Percentiles rank a stretch among this genome's conserved stretches.
Conservation (phyloP, 2,113 vertebrate species). For the Alectura lathami region DNA sequence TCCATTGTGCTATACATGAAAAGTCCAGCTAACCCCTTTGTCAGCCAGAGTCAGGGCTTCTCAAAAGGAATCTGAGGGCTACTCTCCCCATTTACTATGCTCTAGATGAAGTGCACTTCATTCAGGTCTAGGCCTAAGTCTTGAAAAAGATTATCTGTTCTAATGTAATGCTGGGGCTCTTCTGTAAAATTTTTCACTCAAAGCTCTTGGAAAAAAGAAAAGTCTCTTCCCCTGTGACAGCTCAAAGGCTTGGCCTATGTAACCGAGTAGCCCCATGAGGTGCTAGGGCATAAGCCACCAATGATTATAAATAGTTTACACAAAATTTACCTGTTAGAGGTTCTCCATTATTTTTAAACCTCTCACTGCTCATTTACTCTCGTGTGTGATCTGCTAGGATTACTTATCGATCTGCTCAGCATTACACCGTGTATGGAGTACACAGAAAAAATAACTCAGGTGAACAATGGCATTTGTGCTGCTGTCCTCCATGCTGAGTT, state of each 20-base stretch:
- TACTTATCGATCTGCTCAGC: neutral
- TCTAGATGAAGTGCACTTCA: neutral
- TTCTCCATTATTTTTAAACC: neutral
- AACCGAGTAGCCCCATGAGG: neutral
- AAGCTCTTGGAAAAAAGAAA: neutral
- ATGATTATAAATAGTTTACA: neutral
- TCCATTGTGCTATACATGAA: neutral
- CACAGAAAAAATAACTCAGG: neutral
- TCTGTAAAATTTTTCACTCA: neutral
- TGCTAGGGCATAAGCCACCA: neutral
- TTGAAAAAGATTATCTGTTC: neutral
- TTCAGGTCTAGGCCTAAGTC: neutral
- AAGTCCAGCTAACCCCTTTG: neutral
- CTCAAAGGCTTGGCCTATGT: neutral
- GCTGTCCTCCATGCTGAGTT: neutral
- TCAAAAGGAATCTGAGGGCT: neutral
- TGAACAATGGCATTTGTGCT: neutral
- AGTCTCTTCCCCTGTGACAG: neutral
- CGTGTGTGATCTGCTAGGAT: neutral
- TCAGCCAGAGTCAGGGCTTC: neutral
- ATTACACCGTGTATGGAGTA: neutral
- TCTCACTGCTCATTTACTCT: neutral
- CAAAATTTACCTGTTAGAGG: neutral
- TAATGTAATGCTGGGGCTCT: neutral
- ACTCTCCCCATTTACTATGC: neutral